Evolutionary conservation across 2,797 vertebrate species (phyloP).

Genomic region (Lacerta agilis): DNA sequence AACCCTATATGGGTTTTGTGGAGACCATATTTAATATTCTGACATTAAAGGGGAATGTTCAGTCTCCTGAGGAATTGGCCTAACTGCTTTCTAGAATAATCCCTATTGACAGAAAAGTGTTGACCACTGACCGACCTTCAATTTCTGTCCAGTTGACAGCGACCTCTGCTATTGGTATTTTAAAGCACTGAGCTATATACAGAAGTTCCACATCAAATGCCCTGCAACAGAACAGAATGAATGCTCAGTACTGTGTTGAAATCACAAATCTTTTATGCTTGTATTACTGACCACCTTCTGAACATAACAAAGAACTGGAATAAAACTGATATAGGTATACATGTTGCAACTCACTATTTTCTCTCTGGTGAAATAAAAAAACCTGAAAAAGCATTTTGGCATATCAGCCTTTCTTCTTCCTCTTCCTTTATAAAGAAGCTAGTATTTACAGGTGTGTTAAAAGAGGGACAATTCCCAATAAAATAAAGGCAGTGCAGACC

Average conservation of each 20-base stretch:
- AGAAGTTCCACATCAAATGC: conserved; percentile 98
- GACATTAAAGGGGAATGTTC: background rate
- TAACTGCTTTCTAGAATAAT: conserved; percentile 26
- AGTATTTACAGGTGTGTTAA: background rate
- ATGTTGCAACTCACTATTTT: background rate
- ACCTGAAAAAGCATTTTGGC: background rate
- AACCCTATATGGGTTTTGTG: background rate
- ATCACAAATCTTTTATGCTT: background rate
- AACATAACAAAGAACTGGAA: background rate
- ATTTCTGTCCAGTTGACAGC: conserved; percentile 99
- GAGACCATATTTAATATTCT: background rate
- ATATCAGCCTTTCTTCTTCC: background rate
- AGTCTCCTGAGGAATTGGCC: accelerated
- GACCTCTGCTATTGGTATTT: conserved; percentile 94
- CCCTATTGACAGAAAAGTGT: background rate
- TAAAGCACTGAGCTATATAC: conserved; percentile 91
- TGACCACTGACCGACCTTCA: conserved; percentile 85
- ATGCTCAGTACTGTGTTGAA: background rate
- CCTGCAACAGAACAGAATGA: conserved; percentile 80
- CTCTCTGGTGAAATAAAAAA: background rate
- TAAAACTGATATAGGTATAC: background rate
- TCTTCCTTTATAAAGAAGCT: background rate
- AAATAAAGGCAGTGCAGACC: no score
- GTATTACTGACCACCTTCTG: background rate
- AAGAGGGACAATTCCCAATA: background rate